These are phyloP conservation scores for Ophiothrix spiculata DNA, from an alignment of 35 echinoderm and acorn worm genomes.

Conservation along the genomic window DNA sequence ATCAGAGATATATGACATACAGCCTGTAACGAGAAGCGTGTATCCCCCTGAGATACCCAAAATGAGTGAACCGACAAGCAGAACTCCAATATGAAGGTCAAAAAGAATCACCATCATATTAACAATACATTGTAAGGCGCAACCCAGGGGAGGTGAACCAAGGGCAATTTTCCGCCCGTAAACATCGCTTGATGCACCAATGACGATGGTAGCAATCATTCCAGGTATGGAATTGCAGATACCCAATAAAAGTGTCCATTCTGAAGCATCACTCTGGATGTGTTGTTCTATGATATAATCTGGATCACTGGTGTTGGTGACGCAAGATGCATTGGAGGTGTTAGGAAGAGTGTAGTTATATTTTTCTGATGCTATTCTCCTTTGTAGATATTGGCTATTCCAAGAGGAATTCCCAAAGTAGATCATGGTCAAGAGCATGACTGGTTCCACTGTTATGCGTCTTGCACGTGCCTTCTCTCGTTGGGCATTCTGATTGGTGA, in stretches of 20 bases:
- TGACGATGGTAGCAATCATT: not conserved
- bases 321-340: not conserved
- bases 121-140: not conserved
- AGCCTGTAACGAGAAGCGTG: not conserved
- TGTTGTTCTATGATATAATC: not conserved
- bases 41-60: constrained; percentile 28
- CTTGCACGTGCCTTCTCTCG: not conserved
- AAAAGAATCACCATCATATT: not conserved
- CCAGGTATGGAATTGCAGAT: not conserved
- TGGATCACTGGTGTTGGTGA: not conserved
- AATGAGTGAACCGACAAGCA: not conserved
- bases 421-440: not conserved
- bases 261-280: not conserved
- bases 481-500: not conserved
- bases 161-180: constrained; percentile 14
- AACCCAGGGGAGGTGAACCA: not conserved
- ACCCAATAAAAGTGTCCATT: not conserved
- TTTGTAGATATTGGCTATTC: not conserved
- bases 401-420: not conserved
- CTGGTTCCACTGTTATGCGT: not conserved
- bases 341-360: constrained; percentile 19
- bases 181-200: not conserved
- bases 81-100: not conserved
- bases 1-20: constrained; percentile 42
- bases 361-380: not conserved